Evolutionary conservation across 2,888 invertebrate genomes (phyloP), one percentile per base, ranked within the genome.

Genomic region (Rhingia campestris): DNA sequence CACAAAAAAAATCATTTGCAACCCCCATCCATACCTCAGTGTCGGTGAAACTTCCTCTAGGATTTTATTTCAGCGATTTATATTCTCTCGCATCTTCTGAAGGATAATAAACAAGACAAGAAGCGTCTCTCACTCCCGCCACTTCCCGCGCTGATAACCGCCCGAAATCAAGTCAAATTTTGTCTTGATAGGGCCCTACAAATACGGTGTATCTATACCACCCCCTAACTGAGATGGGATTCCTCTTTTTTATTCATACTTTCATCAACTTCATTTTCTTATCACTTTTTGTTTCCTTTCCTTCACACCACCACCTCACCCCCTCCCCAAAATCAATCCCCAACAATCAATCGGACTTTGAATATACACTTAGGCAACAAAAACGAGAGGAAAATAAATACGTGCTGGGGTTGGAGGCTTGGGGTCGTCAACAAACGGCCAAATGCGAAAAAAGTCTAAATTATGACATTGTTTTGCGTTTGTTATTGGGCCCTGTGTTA

Each of bases 381-480:
- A 76, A 63, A 54, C 54, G 41, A 69, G 64, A 72, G 43, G 51
- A 58, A 79, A 61, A 72, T 64, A 58, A 63, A 45, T 61, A 74
- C 30, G 10, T 58, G 4, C 6, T 4, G 14, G 7, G 6, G 7
- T 9, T 22, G 35, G 22, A 2, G 9, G 51, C 6, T 37, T 5
- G 51, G 61, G 22, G 56, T 22, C 22, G 22, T 22, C 22, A 22
- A 2, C 22, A 22, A 22, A 22, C 22, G 41, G 51, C 58, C 39
- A 59, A 54, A 61, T 67, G 66, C 51, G 58, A 72, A 66, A 73
- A n/a, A 63, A 51, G 41, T 80, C 77, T 73, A 75, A 72, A 80
- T 80, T 79, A 77, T 86, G 86, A 87, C 81, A 87, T 87, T 87
- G 87, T 87, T 87, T 87, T 87, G 22, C 86, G 67, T 87, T 86